Evolutionary conservation across 2,113 vertebrate genomes (phyloP).

Genomic region (Oreocharis arfaki): DNA sequence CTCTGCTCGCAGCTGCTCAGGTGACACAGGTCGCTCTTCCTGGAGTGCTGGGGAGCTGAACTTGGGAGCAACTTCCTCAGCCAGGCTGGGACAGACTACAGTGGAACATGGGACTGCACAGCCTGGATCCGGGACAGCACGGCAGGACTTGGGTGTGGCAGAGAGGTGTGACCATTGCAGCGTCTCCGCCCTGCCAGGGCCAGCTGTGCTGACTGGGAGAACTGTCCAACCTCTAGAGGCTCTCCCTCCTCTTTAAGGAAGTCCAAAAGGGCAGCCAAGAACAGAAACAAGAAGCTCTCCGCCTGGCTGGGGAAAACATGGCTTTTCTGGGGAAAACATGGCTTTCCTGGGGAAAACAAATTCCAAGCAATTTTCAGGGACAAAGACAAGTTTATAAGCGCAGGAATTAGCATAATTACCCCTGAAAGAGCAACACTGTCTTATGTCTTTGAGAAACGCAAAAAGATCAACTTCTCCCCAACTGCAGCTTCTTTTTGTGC

Average conservation of each 20-base stretch:
- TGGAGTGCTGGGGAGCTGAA: neutral
- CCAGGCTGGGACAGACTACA: neutral
- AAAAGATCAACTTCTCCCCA: neutral
- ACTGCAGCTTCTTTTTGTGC: neutral
- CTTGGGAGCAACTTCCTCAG: neutral
- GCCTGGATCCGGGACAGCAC: neutral
- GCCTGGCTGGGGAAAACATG: neutral
- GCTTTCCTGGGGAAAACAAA: neutral
- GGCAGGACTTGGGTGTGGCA: neutral
- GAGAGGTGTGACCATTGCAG: neutral
- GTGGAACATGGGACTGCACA: fast-evolving
- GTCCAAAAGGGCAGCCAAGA: neutral
- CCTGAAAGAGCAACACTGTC: conserved; percentile 11
- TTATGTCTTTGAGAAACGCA: neutral
- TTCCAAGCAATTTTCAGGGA: conserved; percentile 23
- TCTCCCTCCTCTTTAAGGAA: neutral
- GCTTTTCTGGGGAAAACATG: neutral
- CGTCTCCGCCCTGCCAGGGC: fast-evolving
- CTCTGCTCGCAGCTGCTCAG: neutral
- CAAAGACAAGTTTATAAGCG: conserved; percentile 39
- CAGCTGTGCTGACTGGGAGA: neutral
- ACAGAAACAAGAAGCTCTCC: neutral
- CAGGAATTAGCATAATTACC: conserved; percentile 33
- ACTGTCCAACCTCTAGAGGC: neutral
- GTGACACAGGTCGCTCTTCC: neutral